Conservation (phyloP, 2,888 invertebrate species). For the Galeopsomyia nigrocyanea region DNA sequence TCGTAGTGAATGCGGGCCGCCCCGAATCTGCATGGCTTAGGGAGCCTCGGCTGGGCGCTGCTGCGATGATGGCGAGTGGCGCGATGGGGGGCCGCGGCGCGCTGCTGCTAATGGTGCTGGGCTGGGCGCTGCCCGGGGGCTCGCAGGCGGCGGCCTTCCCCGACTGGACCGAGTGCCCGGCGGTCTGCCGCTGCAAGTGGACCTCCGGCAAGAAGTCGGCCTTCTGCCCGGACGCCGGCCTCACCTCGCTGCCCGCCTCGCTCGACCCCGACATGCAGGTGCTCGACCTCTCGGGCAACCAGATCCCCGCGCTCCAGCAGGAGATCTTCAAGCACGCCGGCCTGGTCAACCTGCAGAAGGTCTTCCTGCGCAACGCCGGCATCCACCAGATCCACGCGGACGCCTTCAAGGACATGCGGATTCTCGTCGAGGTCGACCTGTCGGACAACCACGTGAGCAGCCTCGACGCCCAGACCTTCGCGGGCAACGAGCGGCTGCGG, state of each 20-base stretch:
- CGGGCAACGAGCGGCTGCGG: slow-evolving; percentile 86
- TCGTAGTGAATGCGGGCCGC: not conserved
- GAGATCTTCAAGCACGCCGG: slow-evolving; percentile 85
- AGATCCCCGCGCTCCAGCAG: slow-evolving; percentile 80
- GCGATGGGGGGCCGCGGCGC: slow-evolving; percentile 54
- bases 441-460: slow-evolving; percentile 84
- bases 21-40: not conserved
- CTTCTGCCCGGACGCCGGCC: slow-evolving; percentile 84
- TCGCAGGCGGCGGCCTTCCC: slow-evolving; percentile 72
- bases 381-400: slow-evolving; percentile 83
- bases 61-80: too few species aligned
- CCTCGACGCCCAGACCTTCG: slow-evolving; percentile 84
- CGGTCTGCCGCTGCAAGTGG: slow-evolving; percentile 92
- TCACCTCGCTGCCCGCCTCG: slow-evolving; percentile 81
- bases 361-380: slow-evolving; percentile 83
- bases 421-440: slow-evolving; percentile 88
- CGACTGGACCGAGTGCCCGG: slow-evolving; percentile 91
- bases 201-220: slow-evolving; percentile 92
- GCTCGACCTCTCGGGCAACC: slow-evolving; percentile 86
- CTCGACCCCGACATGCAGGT: slow-evolving; percentile 86
- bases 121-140: slow-evolving; percentile 55
- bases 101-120: slow-evolving; percentile 55
- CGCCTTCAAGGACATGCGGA: slow-evolving; percentile 88
- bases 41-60: slow-evolving; percentile 60
- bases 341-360: slow-evolving; percentile 86